Conservation (phyloP, 2,888 invertebrate genomes). For the Eupithecia exiguata region DNA sequence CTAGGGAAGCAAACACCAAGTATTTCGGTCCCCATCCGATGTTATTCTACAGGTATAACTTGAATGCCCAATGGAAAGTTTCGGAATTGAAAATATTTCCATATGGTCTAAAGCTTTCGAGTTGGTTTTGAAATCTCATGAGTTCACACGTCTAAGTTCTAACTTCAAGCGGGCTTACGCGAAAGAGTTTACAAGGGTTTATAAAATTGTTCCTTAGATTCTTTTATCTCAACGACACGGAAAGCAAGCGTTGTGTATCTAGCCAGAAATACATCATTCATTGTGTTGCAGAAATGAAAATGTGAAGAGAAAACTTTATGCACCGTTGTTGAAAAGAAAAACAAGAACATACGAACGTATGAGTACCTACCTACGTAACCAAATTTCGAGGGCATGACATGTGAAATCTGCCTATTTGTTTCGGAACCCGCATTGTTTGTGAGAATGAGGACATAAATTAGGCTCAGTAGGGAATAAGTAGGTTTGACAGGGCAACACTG, state of each 20-base stretch:
- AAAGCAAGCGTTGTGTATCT: background rate
- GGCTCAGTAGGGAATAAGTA: conserved; percentile 12
- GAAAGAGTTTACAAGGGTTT: background rate
- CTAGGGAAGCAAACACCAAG: too few species aligned
- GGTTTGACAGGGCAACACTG: conserved; percentile 20
- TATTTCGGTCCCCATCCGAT: too few species aligned
- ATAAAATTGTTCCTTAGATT: background rate
- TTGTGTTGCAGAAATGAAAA: background rate
- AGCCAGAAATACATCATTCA: background rate
- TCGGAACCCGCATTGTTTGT: conserved; percentile 17
- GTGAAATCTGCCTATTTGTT: conserved; percentile 25
- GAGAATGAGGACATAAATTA: conserved; percentile 22
- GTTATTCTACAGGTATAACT: too few species aligned
- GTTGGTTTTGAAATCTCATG: background rate
- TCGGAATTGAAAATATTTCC: background rate
- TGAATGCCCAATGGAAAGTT: too few species aligned
- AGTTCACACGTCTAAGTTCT: background rate
- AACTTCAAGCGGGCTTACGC: background rate
- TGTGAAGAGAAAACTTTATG: background rate
- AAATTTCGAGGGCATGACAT: conserved; percentile 12
- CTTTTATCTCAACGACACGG: background rate
- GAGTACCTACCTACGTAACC: background rate
- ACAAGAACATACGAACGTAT: background rate
- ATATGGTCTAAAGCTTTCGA: background rate
- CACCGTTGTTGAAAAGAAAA: background rate